Percentiles rank a stretch among this genome's conserved stretches.
Evolutionary conservation across 2,113 vertebrate genomes (phyloP).

Genomic region (Cyprinodon tularosa): DNA sequence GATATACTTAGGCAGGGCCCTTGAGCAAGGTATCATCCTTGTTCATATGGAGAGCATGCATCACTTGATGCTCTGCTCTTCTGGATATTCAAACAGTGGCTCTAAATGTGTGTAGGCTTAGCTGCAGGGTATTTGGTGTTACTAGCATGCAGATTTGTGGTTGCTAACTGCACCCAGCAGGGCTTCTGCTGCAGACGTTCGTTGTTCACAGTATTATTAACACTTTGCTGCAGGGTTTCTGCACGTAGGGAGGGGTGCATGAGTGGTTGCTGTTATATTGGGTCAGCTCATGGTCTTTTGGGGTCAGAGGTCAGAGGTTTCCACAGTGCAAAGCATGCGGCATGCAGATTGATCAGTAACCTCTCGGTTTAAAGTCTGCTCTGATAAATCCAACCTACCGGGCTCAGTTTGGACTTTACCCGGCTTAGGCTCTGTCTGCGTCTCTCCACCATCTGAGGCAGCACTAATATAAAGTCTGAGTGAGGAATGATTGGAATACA

Average conservation of each 20-base stretch:
- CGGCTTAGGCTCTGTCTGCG: constrained; percentile 34
- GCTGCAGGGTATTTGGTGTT: too few species aligned
- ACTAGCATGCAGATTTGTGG: too few species aligned
- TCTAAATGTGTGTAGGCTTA: too few species aligned
- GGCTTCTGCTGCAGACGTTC: too few species aligned
- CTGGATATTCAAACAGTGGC: too few species aligned
- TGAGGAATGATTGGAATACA: constrained; percentile 50
- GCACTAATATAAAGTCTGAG: constrained; percentile 71
- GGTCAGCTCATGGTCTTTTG: neutral
- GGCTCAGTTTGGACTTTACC: constrained; percentile 66
- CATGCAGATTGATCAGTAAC: constrained; percentile 77
- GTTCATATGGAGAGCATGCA: too few species aligned
- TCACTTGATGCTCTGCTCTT: too few species aligned
- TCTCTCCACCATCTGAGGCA: constrained; percentile 50
- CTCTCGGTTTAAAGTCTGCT: constrained; percentile 66
- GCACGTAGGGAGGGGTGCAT: neutral
- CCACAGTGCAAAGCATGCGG: neutral
- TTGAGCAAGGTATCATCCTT: too few species aligned
- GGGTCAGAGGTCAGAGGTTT: constrained; percentile 31
- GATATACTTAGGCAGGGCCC: too few species aligned
- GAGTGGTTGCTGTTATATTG: neutral
- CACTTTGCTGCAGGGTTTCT: too few species aligned
- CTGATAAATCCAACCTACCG: constrained; percentile 72
- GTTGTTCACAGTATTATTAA: too few species aligned
- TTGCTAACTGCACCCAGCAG: too few species aligned